Evolutionary conservation across 2,888 invertebrate species (phyloP).

Genomic region (Campoletis raptor): DNA sequence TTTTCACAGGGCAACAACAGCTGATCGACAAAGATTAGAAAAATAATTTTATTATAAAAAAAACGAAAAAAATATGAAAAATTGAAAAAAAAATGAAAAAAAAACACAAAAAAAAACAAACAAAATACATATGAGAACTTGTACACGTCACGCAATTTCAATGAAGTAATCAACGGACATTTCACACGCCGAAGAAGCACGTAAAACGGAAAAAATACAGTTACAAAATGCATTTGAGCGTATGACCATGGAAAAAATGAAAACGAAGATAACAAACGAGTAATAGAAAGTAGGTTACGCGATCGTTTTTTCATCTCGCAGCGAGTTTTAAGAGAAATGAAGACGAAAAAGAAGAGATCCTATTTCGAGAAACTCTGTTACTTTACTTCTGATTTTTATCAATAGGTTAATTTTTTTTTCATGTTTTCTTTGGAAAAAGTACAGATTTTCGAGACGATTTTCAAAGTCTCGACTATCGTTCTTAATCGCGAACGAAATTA

Average conservation of each 20-base stretch:
- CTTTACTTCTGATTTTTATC: constrained; percentile 31
- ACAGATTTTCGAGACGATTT: constrained; percentile 24
- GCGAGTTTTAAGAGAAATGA: constrained; percentile 59
- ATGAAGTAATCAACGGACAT: constrained; percentile 63
- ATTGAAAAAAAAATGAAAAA: constrained; percentile 65
- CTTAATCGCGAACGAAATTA: constrained; percentile 13
- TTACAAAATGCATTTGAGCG: constrained; percentile 57
- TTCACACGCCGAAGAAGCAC: constrained; percentile 43
- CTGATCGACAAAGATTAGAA: constrained; percentile 88
- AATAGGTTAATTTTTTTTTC: constrained; percentile 34
- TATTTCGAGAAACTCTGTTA: constrained; percentile 41
- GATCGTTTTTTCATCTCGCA: constrained; percentile 77
- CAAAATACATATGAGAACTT: constrained; percentile 61
- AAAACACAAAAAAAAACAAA: neutral
- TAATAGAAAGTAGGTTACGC: constrained; percentile 71
- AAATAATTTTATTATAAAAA: constrained; percentile 87
- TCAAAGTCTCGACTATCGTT: constrained; percentile 13
- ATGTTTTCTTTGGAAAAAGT: constrained; percentile 33
- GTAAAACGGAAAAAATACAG: constrained; percentile 39
- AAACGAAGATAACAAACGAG: constrained; percentile 47
- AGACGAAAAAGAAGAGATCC: constrained; percentile 20
- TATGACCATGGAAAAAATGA: constrained; percentile 59
- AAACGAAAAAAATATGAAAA: constrained; percentile 85
- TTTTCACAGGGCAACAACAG: constrained; percentile 90
- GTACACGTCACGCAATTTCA: constrained; percentile 65